A percentile compares a stretch with the other conserved stretches of the same genome.
Conservation (phyloP, 2,113 vertebrate species). For the Phylloscopus trochiloides region DNA sequence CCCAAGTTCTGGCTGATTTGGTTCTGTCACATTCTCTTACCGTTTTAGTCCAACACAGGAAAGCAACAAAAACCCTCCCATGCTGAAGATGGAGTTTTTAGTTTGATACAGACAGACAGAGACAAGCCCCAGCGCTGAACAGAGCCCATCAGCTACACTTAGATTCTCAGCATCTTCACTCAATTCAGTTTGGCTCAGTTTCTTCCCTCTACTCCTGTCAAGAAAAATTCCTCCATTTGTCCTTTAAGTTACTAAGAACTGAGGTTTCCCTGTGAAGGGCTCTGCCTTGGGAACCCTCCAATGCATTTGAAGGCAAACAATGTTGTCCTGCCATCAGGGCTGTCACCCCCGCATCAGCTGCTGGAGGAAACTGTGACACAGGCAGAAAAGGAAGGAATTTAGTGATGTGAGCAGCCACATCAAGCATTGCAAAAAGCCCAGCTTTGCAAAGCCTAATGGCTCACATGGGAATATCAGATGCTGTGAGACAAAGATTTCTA, state of each 20-base stretch:
- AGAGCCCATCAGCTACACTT: not conserved
- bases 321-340: rapidly evolving
- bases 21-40: conserved; percentile 40
- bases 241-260: not conserved
- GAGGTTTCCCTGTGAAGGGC: not conserved
- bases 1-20: not conserved
- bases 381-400: not conserved
- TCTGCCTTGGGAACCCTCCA: not conserved
- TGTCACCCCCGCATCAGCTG: not conserved
- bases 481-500: not conserved
- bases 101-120: conserved; percentile 8
- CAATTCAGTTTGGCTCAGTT: not conserved
- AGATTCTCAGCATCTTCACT: not conserved
- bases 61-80: not conserved
- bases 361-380: not conserved
- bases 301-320: not conserved
- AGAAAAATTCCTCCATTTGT: not conserved
- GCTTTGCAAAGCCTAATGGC: not conserved
- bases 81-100: not conserved
- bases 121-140: not conserved
- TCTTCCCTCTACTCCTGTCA: not conserved
- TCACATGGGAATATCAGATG: not conserved
- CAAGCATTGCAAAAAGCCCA: not conserved
- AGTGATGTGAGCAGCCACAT: not conserved
- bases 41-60: not conserved